Evolutionary conservation across 2,113 vertebrate species (phyloP), one percentile per base, ranked within the genome.

Genomic region (Sphaerodactylus townsendi): DNA sequence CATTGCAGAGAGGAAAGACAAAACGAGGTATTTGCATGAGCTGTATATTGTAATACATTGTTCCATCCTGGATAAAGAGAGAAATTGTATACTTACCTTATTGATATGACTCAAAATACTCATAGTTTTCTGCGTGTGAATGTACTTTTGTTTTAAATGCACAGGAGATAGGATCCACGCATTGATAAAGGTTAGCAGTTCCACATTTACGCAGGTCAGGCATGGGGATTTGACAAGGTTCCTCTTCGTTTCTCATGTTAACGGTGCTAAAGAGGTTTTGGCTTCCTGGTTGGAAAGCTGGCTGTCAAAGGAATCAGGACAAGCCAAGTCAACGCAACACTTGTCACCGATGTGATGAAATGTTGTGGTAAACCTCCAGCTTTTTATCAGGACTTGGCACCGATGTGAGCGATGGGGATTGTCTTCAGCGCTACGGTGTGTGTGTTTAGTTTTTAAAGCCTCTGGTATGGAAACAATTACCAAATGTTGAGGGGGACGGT

Each of bases 21-120:
- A 76, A 86, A 88, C 90, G 90, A 85, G 76, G 73, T 93, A 89
- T 91, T 92, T 92, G 87, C 86, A 89, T 90, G 79, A 64, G 82
- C 86, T 78, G 77, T 88, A 86, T 76, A 81, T 50, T 85, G 77
- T 81, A 79, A 84, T 79, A 25, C 59, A 25, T 62, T 9, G 10
- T 62, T 62, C 2, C 59, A 25, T 10, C 59, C 53, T 56, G 7
- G 53, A 56, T 23, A 56, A 56, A 56, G 53, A 9, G 25, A 62
- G 59, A 62, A 62, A 62, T 28, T 7, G 25, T 7, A 62, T 62
- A 62, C 10, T 62, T 17, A 53, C 19, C 48, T 50, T 50, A 50
- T 14, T 50, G 48, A 50, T 50, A 50, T 14, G 7, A 7, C 13
- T 50, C 48, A 50, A 50, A 50, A 50, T 4, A 50, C 13, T 50